phyloP scores from a whole-genome alignment of 2,113 vertebrate species.

The Thamnophis sirtalis region DNA sequence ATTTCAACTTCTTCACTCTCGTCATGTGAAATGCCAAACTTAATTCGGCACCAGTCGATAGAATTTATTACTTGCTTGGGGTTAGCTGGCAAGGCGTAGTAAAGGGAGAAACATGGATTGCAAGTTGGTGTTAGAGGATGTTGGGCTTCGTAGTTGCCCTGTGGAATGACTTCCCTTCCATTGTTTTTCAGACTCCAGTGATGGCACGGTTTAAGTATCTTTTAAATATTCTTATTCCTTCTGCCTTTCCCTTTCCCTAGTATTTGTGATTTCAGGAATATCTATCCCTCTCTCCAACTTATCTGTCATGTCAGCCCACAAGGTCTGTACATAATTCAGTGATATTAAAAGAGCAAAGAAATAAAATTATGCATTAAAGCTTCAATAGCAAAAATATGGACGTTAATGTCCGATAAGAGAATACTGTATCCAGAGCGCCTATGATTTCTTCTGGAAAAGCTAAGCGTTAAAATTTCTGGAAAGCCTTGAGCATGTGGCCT shows the following conservation, averaged over 20 bases:
- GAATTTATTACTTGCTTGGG: background rate
- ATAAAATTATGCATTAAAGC: background rate
- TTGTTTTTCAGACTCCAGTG: background rate
- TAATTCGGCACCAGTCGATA: background rate
- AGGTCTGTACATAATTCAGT: background rate
- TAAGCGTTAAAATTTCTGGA: background rate
- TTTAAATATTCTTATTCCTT: background rate
- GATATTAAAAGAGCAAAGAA: background rate
- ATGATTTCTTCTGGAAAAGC: background rate
- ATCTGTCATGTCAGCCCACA: background rate
- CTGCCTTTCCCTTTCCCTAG: background rate
- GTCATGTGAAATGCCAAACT: background rate
- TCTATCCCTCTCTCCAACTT: background rate
- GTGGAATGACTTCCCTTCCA: background rate
- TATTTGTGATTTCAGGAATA: background rate
- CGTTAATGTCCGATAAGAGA: background rate
- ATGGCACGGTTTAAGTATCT: background rate
- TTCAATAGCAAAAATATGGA: background rate
- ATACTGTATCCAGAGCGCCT: background rate
- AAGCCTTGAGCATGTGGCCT: background rate
- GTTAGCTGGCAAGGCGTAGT: background rate
- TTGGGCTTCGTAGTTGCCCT: background rate
- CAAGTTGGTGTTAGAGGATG: background rate
- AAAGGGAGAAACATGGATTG: background rate
- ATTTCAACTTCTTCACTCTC: background rate